Percentiles rank a stretch among this genome's conserved stretches.
Evolutionary conservation across 2,113 vertebrate species (phyloP).

Genomic region (Baryphthengus martii): DNA sequence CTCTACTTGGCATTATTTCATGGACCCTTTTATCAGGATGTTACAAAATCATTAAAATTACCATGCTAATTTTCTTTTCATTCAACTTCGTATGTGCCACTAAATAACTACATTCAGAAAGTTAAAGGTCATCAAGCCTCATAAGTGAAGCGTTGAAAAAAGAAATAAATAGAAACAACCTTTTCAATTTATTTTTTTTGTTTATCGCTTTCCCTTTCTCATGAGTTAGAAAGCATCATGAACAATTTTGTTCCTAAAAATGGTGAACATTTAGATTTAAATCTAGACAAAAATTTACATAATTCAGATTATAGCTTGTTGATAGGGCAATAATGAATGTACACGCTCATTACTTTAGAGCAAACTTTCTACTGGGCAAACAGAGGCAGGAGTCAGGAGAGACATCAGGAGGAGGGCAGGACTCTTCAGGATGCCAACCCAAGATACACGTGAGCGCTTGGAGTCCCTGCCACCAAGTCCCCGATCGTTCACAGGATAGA

Average conservation of each 20-base stretch:
- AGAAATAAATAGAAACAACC: not conserved
- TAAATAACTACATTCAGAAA: not conserved
- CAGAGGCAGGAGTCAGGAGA: not conserved
- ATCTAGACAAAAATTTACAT: no score
- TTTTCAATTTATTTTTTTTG: no score
- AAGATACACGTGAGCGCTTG: fast-evolving
- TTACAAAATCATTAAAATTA: not conserved
- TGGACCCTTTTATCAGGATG: not conserved
- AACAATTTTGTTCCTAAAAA: not conserved
- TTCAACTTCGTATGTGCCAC: not conserved
- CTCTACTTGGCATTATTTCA: not conserved
- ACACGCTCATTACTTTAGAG: fast-evolving
- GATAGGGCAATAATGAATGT: not conserved
- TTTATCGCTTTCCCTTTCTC: not conserved
- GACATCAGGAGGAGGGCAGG: not conserved
- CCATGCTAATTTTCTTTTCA: not conserved
- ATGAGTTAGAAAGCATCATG: not conserved
- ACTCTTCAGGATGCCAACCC: not conserved
- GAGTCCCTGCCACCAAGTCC: not conserved
- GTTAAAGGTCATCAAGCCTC: not conserved
- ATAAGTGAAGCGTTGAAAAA: not conserved
- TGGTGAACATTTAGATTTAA: not conserved
- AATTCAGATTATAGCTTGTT: not conserved
- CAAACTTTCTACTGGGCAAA: not conserved
- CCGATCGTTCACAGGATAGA: not conserved